These are phyloP conservation scores for Paramuricea clavata DNA, from an alignment of 92 coral and sea anemone species.

Conservation along the genomic window DNA sequence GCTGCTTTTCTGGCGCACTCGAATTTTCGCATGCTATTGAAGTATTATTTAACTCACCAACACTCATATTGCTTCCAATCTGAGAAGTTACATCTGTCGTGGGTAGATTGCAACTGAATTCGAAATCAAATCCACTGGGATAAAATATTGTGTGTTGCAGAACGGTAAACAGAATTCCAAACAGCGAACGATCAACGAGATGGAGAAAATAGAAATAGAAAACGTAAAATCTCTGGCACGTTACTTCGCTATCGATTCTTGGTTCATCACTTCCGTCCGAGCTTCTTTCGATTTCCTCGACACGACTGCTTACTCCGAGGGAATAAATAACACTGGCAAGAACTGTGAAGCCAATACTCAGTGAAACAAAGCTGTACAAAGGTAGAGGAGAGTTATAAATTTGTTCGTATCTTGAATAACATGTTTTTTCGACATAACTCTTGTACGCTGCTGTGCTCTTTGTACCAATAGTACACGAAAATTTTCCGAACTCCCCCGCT, in stretches of 20 bases:
- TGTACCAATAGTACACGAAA: neutral
- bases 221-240: constrained; percentile 35
- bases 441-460: neutral
- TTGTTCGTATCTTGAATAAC: constrained; percentile 63
- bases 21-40: neutral
- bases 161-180: neutral
- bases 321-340: neutral
- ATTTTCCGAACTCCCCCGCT: neutral
- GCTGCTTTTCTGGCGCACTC: neutral
- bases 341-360: neutral
- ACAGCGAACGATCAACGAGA: neutral
- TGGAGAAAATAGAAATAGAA: neutral
- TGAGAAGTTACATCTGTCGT: too few relatives aligned
- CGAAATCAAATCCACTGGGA: constrained; percentile 23
- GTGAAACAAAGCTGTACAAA: constrained; percentile 24
- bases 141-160: neutral
- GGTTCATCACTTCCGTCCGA: too few relatives aligned
- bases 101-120: neutral
- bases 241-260: constrained; percentile 13
- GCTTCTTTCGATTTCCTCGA: neutral
- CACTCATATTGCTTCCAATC: too few relatives aligned
- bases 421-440: constrained; percentile 30
- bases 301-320: neutral
- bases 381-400: constrained; percentile 61
- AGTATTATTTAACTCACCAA: neutral